Conservation (phyloP, 1,140 invertebrate genomes). For the Brachionus asplanchnoidis region DNA sequence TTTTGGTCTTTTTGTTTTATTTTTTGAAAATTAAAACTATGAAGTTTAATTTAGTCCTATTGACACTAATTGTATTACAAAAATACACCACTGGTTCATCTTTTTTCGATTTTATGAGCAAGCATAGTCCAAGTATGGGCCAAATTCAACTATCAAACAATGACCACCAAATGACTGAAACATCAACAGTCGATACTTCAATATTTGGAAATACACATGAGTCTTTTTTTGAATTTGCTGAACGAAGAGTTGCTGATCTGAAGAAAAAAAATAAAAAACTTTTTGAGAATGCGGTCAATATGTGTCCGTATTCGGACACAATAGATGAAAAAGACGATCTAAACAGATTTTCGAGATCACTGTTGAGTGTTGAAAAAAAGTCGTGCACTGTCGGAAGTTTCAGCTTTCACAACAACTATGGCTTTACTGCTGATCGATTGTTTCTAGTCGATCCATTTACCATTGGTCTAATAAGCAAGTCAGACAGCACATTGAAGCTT, state of each 20-base stretch:
- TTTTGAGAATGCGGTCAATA: not conserved
- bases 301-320: not conserved
- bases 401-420: slow-evolving; percentile 10
- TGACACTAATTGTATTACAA: not conserved
- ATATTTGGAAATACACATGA: not conserved
- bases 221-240: slow-evolving; percentile 35
- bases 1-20: not conserved
- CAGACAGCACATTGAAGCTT: not conserved
- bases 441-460: slow-evolving; percentile 21
- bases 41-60: not conserved
- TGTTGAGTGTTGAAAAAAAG: not conserved
- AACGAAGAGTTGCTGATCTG: slow-evolving; percentile 1
- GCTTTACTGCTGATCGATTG: slow-evolving; percentile 11
- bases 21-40: not conserved
- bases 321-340: not conserved
- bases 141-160: not conserved
- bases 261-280: not conserved
- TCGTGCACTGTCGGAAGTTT: not conserved
- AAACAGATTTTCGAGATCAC: not conserved
- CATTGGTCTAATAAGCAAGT: slow-evolving; percentile 33
- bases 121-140: not conserved
- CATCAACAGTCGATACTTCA: not conserved
- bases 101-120: slow-evolving; percentile 17
- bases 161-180: not conserved
- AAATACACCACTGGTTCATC: not conserved